Evolutionary conservation across 2,113 vertebrate species (phyloP).

Genomic region (Corydoras maculifer): DNA sequence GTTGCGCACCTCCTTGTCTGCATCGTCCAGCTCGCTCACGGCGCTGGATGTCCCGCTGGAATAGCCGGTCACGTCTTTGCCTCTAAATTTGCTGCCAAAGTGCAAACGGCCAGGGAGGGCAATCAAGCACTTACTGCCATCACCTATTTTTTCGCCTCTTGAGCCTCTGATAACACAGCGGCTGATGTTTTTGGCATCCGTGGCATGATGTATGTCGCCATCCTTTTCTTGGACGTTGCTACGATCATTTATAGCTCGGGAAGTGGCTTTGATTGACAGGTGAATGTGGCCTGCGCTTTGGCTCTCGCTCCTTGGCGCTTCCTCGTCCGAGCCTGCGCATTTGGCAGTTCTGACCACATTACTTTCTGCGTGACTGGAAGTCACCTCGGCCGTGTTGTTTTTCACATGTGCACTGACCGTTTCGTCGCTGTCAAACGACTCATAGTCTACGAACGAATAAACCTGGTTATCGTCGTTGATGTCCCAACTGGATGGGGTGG

Average conservation of each 20-base stretch:
- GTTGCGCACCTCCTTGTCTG: conserved; percentile 90
- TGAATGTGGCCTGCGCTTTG: conserved; percentile 77
- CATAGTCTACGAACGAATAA: conserved; percentile 84
- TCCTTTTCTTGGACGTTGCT: conserved; percentile 71
- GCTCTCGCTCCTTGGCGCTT: conserved; percentile 56
- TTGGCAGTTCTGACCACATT: conserved; percentile 57
- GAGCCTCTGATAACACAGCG: conserved; percentile 66
- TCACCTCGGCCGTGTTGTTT: conserved; percentile 50
- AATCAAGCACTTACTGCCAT: conserved; percentile 56
- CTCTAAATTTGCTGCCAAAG: conserved; percentile 63
- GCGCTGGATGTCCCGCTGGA: conserved; percentile 88
- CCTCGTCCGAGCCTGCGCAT: conserved; percentile 65
- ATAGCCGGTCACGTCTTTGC: conserved; percentile 68
- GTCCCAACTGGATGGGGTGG: conserved; percentile 76
- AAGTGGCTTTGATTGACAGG: conserved; percentile 89
- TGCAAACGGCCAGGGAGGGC: conserved; percentile 75
- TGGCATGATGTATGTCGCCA: conserved; percentile 67
- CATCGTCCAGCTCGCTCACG: conserved; percentile 88
- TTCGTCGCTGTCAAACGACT: conserved; percentile 74
- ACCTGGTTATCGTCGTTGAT: conserved; percentile 78
- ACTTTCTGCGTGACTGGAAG: conserved; percentile 70
- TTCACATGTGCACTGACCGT: conserved; percentile 42
- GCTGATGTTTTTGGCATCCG: conserved; percentile 76
- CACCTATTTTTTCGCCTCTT: conserved; percentile 49
- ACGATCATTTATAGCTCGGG: conserved; percentile 88